Evolutionary conservation across 2,113 vertebrate species (phyloP).

Genomic region (Cyanistes caeruleus): DNA sequence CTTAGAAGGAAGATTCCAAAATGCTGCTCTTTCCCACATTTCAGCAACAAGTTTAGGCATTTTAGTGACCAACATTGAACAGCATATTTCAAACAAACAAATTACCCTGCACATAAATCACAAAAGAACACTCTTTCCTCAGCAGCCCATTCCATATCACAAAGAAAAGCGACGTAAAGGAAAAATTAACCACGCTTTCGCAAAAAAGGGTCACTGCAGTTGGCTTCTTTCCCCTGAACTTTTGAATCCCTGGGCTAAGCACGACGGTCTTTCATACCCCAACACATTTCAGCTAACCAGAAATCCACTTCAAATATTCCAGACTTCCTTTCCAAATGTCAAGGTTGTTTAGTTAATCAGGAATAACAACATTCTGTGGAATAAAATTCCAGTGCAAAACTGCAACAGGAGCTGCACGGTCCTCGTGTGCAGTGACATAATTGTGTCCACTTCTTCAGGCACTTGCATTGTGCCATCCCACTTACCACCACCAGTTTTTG

Average conservation of each 20-base stretch:
- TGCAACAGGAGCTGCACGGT: not conserved
- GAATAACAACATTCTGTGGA: constrained; percentile 10
- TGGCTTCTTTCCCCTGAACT: constrained; percentile 27
- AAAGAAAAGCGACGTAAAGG: not conserved
- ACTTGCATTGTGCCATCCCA: not conserved
- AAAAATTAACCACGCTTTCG: constrained; percentile 15
- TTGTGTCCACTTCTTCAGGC: not conserved
- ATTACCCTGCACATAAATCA: not conserved
- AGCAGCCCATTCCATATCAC: not conserved
- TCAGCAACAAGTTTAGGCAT: not conserved
- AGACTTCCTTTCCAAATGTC: constrained; percentile 45
- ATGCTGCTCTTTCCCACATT: not conserved
- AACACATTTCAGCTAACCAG: not conserved
- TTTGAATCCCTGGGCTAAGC: constrained; percentile 21
- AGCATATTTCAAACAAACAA: not conserved
- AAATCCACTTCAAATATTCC: constrained; percentile 43
- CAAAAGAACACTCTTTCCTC: not conserved
- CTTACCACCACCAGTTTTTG: not conserved
- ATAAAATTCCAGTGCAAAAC: constrained; percentile 11
- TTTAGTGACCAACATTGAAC: not conserved
- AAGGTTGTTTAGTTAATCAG: constrained; percentile 44
- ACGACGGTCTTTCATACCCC: constrained; percentile 11
- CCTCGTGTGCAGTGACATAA: not conserved
- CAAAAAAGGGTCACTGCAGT: constrained; percentile 10
- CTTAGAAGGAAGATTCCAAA: not conserved